A percentile compares a stretch with the other conserved stretches of the same genome.
These are phyloP conservation scores for Ispidina lecontei DNA, from an alignment of 2,797 vertebrate species.

Conservation along the genomic window DNA sequence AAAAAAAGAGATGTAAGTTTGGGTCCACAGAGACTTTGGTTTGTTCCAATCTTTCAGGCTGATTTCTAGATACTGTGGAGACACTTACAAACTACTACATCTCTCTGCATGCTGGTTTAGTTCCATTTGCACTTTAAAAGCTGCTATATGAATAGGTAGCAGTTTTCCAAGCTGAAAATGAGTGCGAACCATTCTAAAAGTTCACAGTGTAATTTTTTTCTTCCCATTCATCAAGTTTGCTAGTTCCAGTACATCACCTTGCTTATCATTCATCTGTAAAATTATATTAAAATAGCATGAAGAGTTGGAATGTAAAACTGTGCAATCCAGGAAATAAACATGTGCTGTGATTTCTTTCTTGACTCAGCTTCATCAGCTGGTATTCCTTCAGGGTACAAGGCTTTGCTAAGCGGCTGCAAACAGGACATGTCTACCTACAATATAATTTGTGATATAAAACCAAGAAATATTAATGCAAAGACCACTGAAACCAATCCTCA, in stretches of 20 bases:
- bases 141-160: not conserved
- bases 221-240: not conserved
- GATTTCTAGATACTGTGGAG: not conserved
- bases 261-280: slow-evolving; percentile 4
- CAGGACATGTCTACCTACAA: rapidly evolving
- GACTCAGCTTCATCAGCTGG: not conserved
- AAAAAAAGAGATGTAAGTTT: not conserved
- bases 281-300: not conserved
- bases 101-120: not conserved
- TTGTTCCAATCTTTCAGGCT: not conserved
- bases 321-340: not conserved
- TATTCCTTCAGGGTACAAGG: not conserved
- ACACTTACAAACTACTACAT: not conserved
- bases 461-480: not conserved
- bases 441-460: not conserved
- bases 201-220: not conserved
- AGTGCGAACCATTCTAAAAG: not conserved
- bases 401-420: not conserved
- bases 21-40: not conserved
- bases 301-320: not conserved
- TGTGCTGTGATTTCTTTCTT: not conserved
- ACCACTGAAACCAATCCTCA: not conserved
- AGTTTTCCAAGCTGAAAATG: slow-evolving; percentile 39
- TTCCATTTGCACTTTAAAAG: slow-evolving; percentile 37
- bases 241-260: not conserved